These are phyloP conservation scores for Stictocephala bisonia DNA, from an alignment of 2,888 invertebrate genomes.

Conservation along the genomic window DNA sequence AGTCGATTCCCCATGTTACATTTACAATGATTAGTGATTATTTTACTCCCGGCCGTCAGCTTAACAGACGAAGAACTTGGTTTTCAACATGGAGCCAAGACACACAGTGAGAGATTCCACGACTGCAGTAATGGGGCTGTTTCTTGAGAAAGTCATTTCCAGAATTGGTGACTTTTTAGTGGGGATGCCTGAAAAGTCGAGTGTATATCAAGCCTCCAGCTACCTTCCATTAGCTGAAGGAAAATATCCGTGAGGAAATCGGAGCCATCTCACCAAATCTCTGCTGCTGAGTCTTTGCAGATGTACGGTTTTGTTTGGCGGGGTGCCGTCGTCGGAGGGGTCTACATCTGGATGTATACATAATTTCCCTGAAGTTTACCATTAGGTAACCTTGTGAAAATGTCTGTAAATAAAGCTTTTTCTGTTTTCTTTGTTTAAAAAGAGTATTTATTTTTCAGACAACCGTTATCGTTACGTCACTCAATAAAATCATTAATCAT, in stretches of 20 bases:
- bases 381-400: not conserved
- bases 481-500: too few species aligned
- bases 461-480: too few species aligned
- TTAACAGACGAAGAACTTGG: constrained; percentile 5
- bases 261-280: too few species aligned
- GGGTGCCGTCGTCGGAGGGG: constrained; percentile 8
- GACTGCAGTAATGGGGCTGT: not conserved
- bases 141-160: constrained; percentile 15
- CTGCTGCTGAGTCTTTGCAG: too few species aligned
- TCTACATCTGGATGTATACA: constrained; percentile 7
- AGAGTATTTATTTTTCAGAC: not conserved
- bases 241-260: too few species aligned
- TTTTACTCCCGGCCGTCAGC: too few species aligned
- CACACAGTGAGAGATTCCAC: constrained; percentile 3
- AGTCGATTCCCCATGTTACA: too few species aligned
- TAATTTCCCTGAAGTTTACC: not conserved
- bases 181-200: not conserved
- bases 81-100: constrained; percentile 19
- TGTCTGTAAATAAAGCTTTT: not conserved
- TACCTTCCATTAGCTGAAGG: too few species aligned
- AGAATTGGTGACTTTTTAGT: constrained; percentile 21
- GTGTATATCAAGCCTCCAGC: not conserved
- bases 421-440: not conserved
- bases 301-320: constrained; percentile 9
- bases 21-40: too few species aligned